Evolutionary conservation across 2,888 invertebrate species (phyloP).

Genomic region (Drosophila parthenogenetica): DNA sequence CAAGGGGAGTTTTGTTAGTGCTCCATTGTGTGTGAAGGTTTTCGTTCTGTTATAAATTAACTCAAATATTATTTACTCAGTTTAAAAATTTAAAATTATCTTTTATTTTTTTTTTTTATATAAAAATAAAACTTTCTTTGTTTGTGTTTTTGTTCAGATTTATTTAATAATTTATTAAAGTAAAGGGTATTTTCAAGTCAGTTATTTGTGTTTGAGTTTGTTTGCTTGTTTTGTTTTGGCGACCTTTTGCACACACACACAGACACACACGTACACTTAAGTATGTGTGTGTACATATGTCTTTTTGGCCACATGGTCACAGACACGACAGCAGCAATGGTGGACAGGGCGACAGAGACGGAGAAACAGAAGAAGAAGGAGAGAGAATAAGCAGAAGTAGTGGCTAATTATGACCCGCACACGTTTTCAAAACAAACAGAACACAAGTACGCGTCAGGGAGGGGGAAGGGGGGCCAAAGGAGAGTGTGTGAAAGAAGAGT

Average conservation of each 20-base stretch:
- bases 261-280: conserved; percentile 15
- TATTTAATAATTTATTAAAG: too few species aligned
- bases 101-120: too few species aligned
- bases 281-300: background rate
- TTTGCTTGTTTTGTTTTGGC: conserved; percentile 64
- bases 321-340: conserved; percentile 63
- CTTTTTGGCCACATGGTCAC: conserved; percentile 42
- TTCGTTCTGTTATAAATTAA: too few species aligned
- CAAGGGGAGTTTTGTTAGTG: too few species aligned
- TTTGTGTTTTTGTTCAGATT: too few species aligned
- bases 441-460: conserved; percentile 2
- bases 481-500: background rate
- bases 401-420: conserved; percentile 85
- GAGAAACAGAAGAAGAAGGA: background rate
- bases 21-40: too few species aligned
- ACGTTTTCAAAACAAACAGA: conserved; percentile 81
- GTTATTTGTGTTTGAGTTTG: background rate
- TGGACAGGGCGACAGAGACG: conserved; percentile 35
- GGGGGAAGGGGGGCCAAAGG: background rate
- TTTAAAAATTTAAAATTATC: too few species aligned
- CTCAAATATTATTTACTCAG: too few species aligned
- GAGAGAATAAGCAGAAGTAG: conserved; percentile 44
- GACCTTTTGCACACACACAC: conserved; percentile 64
- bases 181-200: background rate
- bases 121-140: too few species aligned